phyloP scores from a whole-genome alignment of 2,113 vertebrate genomes.

The Eurystomus gularis region DNA sequence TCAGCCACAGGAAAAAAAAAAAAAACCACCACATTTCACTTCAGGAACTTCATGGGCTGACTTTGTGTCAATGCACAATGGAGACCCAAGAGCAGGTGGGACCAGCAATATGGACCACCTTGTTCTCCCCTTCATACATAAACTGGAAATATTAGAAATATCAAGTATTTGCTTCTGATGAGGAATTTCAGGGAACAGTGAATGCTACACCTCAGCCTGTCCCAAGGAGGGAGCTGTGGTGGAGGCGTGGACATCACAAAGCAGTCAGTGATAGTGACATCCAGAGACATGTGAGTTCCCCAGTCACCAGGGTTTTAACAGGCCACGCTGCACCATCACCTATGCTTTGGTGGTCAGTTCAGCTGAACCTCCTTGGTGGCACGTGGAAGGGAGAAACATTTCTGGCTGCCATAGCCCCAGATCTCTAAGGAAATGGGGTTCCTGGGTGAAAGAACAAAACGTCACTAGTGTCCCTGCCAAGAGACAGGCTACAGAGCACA shows the following conservation, averaged over 20 bases:
- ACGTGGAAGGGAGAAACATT: background rate
- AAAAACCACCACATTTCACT: background rate
- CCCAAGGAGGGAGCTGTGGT: background rate
- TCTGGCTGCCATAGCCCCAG: background rate
- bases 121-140: accelerated
- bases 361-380: background rate
- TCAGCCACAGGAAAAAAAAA: constrained; percentile 1
- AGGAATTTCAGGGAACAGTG: background rate
- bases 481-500: background rate
- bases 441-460: background rate
- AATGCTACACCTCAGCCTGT: background rate
- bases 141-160: background rate
- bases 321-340: background rate
- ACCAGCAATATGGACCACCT: accelerated
- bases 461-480: accelerated
- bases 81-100: background rate
- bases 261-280: accelerated
- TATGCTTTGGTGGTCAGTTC: background rate
- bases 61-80: accelerated
- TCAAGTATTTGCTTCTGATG: background rate
- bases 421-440: background rate
- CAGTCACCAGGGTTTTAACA: accelerated
- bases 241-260: background rate
- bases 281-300: accelerated
- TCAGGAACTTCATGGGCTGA: background rate